These are phyloP conservation scores for Dunckerocampus dactyliophorus DNA, from an alignment of 2,113 vertebrate species.

Conservation along the genomic window DNA sequence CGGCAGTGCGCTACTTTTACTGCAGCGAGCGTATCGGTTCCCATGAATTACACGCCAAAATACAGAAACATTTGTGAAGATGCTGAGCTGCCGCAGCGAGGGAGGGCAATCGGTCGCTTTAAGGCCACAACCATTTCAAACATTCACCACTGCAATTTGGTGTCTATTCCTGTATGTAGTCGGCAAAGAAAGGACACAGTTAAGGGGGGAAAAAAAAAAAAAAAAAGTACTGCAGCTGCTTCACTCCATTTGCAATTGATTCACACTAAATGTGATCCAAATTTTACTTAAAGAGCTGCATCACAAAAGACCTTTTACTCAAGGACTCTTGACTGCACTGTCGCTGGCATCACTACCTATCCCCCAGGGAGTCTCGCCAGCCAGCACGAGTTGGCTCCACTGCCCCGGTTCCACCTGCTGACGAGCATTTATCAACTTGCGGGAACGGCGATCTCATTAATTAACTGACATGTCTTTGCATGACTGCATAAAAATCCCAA, in stretches of 20 bases:
- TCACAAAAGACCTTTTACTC: no score
- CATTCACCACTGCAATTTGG: constrained; percentile 51
- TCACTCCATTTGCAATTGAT: constrained; percentile 6
- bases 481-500: no score
- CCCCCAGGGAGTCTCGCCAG: no score
- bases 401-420: no score
- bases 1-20: not conserved
- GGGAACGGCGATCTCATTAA: no score
- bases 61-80: constrained; percentile 19
- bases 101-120: constrained; percentile 19
- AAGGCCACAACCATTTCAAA: constrained; percentile 57
- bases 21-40: not conserved
- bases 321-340: no score
- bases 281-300: no score
- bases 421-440: no score
- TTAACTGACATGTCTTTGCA: no score
- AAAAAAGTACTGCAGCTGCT: not conserved
- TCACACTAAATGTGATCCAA: no score
- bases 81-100: constrained; percentile 25
- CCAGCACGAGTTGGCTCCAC: no score
- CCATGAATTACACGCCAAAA: not conserved
- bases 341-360: no score
- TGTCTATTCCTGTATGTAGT: constrained; percentile 49
- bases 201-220: constrained; percentile 1
- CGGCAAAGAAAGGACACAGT: constrained; percentile 28